Base-by-base conservation (phyloP, 2,113 vertebrate species). In the Nymphicus hollandicus region DNA sequence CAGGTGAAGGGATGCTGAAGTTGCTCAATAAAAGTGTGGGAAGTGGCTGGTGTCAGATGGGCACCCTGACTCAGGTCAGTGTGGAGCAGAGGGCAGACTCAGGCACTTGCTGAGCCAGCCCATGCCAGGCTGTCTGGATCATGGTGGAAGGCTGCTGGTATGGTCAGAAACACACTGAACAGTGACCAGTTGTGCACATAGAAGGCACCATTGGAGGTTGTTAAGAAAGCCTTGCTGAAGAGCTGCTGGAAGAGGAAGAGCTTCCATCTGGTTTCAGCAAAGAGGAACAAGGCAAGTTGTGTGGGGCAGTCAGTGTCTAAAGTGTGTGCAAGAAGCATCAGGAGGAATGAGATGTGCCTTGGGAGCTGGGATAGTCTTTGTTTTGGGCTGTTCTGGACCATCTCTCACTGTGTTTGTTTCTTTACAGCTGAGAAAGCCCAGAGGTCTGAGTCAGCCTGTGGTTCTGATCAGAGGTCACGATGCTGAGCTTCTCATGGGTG, bases 401-500 rank as follows among this genome's bases (percentile, higher is more conserved):
- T 31, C 46, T 81, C 46, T 85, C 24, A 80, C 53, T 31, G 9
- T 44, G 10, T 44, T 81, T 94, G 20, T 94, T 60, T 94, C 79
- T 64, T 91, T 80, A 17, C 97, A 99, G 99, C 97, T 99, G 68
- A 98, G 97, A 72, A 98, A 98, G 64, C 98, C 98, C 3, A 97
- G 98, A 70, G 98, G 98, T 33, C 97, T 99, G 90, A 98, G 97
- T 29, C 98, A 98, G 88, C 99, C 99, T 0, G 99, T 99, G 63
- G 99, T 99, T 81, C 97, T 99, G 93, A 99, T 99, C 95, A 97
- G 98, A 95, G 99, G 98, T 37, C 92, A 93, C 0, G 98, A 99
- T 3, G 99, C 99, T 0, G 98, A 98, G 94, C 97, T 98, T 66
- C 97, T 99, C 95, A 99, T 99, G 99, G 98, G 98, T 2, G 98